Evolutionary conservation across 2,113 vertebrate species (phyloP), one percentile per base, ranked within the genome.

Genomic region (Phylloscopus trochiloides): DNA sequence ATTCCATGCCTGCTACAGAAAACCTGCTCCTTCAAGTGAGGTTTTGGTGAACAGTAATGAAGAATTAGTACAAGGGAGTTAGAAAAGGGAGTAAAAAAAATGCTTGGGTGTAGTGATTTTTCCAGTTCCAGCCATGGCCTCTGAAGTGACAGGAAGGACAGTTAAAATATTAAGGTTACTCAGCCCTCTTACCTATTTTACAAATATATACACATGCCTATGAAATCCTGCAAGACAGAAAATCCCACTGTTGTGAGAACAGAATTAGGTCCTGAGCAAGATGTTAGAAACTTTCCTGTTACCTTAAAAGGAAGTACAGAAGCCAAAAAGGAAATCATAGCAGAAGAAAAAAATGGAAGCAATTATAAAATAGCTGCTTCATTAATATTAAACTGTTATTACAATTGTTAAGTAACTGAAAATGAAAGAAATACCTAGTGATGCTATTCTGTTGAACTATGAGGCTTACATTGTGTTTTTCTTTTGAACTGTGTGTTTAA

Each of bases 141-240:
- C 57, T 86, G 26, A 80, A 76, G 28, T 67, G 21, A 55, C n/a
- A 76, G 11, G 5, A 74, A 61, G 12, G 20, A 74, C 36, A 28
- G 10, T 78, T 84, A 54, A 59, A 79, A 48, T 61, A 52, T 48
- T 52, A 45, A 52, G 36, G 26, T 43, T 80, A 24, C n/a, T 67
- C 7, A 43, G 10, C 14, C 25, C 4, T 40, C 34, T n/a, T 67
- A 18, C 1, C 3, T 42, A 13, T 26, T 77, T 38, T 29, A 28
- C 51, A 14, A 58, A 17, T 7, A 6, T 34, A 31, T 6, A 8
- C 0, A 7, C 0, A 28, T 1, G 50, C 1, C 16, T 8, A 14
- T 24, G 12, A 79, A 79, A 47, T 79, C 7, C 26, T 79, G 10
- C 12, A 20, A n/a, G 14, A n/a, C 16, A 63, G 24, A 88, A 86